phyloP scores from a whole-genome alignment of 92 coral and sea anemone genomes.

The Umimayanthus chanpuru region DNA sequence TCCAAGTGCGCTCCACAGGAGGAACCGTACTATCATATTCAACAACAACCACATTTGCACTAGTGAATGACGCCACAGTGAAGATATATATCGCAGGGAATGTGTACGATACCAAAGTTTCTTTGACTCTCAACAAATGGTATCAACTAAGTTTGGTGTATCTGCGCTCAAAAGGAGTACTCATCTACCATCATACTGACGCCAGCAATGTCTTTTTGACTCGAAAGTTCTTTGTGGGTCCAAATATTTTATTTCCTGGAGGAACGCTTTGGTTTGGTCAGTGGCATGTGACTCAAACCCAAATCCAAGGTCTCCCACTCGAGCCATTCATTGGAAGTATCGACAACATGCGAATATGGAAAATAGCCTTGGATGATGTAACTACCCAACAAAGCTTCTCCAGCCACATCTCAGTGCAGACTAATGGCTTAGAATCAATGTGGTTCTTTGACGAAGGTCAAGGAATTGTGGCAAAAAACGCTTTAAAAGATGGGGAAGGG shows the following conservation, averaged over 20 bases:
- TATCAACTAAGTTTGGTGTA: conserved; percentile 58
- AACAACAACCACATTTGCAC: conserved; percentile 60
- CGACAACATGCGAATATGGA: conserved; percentile 67
- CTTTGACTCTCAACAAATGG: conserved; percentile 46
- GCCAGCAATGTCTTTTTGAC: conserved; percentile 32
- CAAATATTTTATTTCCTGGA: conserved; percentile 46
- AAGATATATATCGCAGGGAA: conserved; percentile 49
- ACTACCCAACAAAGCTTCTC: conserved; percentile 50
- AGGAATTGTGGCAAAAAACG: conserved; percentile 52
- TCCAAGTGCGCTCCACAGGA: conserved; percentile 45
- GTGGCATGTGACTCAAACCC: conserved; percentile 60
- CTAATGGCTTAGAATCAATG: conserved; percentile 44
- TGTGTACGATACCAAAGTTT: conserved; percentile 50
- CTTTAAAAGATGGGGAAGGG: conserved; percentile 37
- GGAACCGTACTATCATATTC: conserved; percentile 70
- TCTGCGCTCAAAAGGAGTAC: conserved; percentile 38
- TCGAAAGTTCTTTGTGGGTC: conserved; percentile 52
- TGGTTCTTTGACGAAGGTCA: conserved; percentile 77
- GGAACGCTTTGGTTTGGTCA: conserved; percentile 65
- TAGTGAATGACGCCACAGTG: conserved; percentile 56
- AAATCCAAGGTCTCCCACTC: conserved; percentile 49
- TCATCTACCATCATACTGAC: conserved; percentile 46
- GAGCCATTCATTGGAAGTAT: conserved; percentile 63
- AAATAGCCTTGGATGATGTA: conserved; percentile 47
- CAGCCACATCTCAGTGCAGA: conserved; percentile 12